Conservation (phyloP, 1,140 invertebrate species). For the Magallana gigas region DNA sequence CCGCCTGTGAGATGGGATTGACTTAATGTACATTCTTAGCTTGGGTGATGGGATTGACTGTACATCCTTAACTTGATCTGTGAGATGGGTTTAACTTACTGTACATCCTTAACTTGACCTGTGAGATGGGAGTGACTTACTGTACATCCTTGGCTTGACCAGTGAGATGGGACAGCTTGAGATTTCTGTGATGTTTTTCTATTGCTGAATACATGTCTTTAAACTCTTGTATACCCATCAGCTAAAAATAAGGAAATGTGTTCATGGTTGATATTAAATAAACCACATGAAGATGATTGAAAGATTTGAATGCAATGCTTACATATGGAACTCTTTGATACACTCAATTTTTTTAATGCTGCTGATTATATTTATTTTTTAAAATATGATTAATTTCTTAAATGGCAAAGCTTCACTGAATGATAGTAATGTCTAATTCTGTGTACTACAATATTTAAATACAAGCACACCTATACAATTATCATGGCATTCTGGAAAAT, state of each 20-base stretch:
- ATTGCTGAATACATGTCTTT: conserved; percentile 70
- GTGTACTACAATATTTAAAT: too few species aligned
- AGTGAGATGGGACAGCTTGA: conserved; percentile 73
- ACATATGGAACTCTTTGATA: too few species aligned
- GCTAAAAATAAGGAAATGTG: conserved; percentile 49
- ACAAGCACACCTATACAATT: too few species aligned
- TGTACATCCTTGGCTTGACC: conserved; percentile 71
- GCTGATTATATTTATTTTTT: too few species aligned
- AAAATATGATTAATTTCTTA: too few species aligned
- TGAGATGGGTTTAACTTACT: conserved; percentile 61
- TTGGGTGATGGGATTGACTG: background rate
- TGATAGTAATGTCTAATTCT: too few species aligned
- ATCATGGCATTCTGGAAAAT: too few species aligned
- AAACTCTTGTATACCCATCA: conserved; percentile 69
- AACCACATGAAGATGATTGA: too few species aligned
- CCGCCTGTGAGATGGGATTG: background rate
- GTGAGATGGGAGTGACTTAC: conserved; percentile 60
- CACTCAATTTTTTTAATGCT: too few species aligned
- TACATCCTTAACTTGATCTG: conserved; percentile 2
- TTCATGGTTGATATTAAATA: too few species aligned
- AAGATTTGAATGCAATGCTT: too few species aligned
- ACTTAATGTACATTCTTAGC: background rate
- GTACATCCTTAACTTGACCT: conserved; percentile 46
- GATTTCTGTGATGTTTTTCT: conserved; percentile 71
- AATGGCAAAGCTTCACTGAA: too few species aligned